Conservation (phyloP, 2,888 invertebrate genomes). For the Trichacis sp. region DNA sequence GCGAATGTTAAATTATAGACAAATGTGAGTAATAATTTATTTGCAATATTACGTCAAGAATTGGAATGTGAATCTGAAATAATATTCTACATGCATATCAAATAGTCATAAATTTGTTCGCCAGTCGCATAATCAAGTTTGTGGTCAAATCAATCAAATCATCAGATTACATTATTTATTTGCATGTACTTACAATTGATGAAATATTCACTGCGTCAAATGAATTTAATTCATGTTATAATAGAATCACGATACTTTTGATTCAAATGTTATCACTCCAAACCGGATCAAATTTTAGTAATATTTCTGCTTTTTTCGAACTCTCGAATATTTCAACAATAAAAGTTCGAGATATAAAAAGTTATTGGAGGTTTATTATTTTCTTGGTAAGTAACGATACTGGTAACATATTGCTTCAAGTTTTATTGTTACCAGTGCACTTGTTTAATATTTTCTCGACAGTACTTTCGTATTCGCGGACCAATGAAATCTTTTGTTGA, state of each 20-base stretch:
- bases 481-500: slow-evolving; percentile 40
- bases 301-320: too few relatives aligned
- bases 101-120: slow-evolving; percentile 34
- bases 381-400: slow-evolving; percentile 32
- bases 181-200: slow-evolving; percentile 35
- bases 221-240: slow-evolving; percentile 14
- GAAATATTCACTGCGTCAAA: slow-evolving; percentile 29
- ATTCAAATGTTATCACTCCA: too few relatives aligned
- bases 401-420: slow-evolving; percentile 37
- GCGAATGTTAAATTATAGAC: slow-evolving; percentile 29
- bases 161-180: slow-evolving; percentile 38
- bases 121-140: slow-evolving; percentile 33
- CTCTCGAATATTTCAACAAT: too few relatives aligned
- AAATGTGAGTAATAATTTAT: slow-evolving; percentile 10
- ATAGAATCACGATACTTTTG: too few relatives aligned
- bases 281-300: too few relatives aligned
- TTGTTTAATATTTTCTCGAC: slow-evolving; percentile 38
- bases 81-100: slow-evolving; percentile 29
- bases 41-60: slow-evolving; percentile 30
- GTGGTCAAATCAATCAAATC: slow-evolving; percentile 34
- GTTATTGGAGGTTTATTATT: too few relatives aligned
- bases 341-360: too few relatives aligned
- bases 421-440: slow-evolving; percentile 35
- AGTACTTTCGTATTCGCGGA: slow-evolving; percentile 35
- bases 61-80: slow-evolving; percentile 37